Evolutionary conservation across 2,888 invertebrate genomes (phyloP), one percentile per base, ranked within the genome.

Genomic region (Hypomecis punctinalis): DNA sequence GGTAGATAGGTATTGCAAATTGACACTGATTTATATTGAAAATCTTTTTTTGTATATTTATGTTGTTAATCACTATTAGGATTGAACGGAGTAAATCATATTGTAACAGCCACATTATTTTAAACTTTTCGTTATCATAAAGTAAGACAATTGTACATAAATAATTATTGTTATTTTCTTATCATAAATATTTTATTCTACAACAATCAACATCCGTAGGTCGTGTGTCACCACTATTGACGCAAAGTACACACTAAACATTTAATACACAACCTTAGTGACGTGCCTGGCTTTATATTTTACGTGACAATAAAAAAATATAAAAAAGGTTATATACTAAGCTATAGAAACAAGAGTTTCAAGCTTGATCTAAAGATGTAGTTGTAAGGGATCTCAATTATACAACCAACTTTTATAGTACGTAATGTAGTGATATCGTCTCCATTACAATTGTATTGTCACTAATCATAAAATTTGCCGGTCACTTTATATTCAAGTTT

Each of bases 381-480:
- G 52, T 52, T 40, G 40, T 33, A 23, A n/a, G 13, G 9, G 23
- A 52, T 10, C 33, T 23, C 13, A 40, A 40, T 9, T 46, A n/a
- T 56, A 57, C 57, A 56, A 59, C 53, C 53, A 45, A 48, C n/a
- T n/a, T n/a, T n/a, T n/a, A n/a, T n/a, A n/a, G n/a, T n/a, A n/a
- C 51, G 8, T 11, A 54, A 45, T 5, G 35, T 49, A 33, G 40
- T 48, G 42, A 45, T 11, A 57, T 77, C 73, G 71, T 72, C 77
- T 77, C 71, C 84, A 85, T 81, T 82, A 85, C 85, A 88, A 87
- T 85, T 84, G 83, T 86, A 87, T 83, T 85, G 83, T 88, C 83
- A 68, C 81, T 82, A 82, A 10, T 61, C 52, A 82, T 78, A 73
- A 76, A 77, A 77, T 70, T 73, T 67, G 6, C 9, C 5, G 6